Evolutionary conservation across 1,140 invertebrate species (phyloP), one percentile per base, ranked within the genome.

Genomic region (Steinernema feltiae): DNA sequence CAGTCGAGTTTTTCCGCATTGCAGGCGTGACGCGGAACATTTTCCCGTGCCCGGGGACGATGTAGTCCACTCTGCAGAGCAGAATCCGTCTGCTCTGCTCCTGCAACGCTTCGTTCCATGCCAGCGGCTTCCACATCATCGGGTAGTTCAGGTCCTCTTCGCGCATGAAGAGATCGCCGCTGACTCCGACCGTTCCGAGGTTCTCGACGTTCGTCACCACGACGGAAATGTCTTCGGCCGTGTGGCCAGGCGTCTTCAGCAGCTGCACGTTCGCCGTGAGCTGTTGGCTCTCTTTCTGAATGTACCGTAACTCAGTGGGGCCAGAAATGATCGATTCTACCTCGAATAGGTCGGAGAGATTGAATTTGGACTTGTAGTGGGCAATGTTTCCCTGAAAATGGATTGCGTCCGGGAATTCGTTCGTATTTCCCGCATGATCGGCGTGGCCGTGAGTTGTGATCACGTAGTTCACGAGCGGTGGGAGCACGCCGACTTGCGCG

Each of bases 391-490:
- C 83, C 35, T 84, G 83, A 69, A 79, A 84, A 74, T 84, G 83
- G 35, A 86, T 35, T 7, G 83, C 82, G 77, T 84, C 83, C 7
- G 81, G 79, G 70, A 80, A 83, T 29, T 76, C 75, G 53, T 83
- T 85, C 24, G 79, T 77, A 29, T 84, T 84, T 18, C 83, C 83
- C n/a, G 78, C 53, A 53, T 84, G 83, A 35, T 84, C 83, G 0
- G 83, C 77, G 78, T 84, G 83, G 3, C 84, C 83, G 73, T 84
- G 83, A 2, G 84, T 84, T 21, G 81, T 83, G 1, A 84, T 75
- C 1, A 84, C 83, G 69, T 83, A 83, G 70, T 84, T 53, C 27
- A 84, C 80, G 1, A 48, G 21, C 17, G 83, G 83, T n/a, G 83
- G 83, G n/a, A 80, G 74, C 30, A 84, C 76, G 30, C 78, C 76